phyloP scores from a whole-genome alignment of 2,888 invertebrate species.

The Aphidoletes aphidimyza region DNA sequence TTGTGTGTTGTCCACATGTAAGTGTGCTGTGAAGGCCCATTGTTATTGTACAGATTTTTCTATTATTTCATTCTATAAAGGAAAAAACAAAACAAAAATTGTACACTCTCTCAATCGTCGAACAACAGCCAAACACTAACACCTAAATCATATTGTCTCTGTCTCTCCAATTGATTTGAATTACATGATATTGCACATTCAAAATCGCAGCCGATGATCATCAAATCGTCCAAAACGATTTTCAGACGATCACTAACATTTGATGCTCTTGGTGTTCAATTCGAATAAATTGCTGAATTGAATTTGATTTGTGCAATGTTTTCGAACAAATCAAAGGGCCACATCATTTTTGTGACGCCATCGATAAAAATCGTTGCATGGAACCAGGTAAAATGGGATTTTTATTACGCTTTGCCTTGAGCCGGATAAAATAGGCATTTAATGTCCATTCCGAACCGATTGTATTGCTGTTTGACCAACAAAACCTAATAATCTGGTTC shows the following conservation, averaged over 20 bases:
- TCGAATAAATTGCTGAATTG: too few relatives aligned
- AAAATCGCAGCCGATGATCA: not conserved
- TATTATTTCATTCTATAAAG: slow-evolving; percentile 19
- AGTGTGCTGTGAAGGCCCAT: not conserved
- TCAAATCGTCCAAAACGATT: too few relatives aligned
- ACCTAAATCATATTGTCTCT: not conserved
- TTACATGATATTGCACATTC: slow-evolving; percentile 23
- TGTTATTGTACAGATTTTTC: slow-evolving; percentile 3
- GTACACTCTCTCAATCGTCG: too few relatives aligned
- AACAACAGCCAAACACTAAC: not conserved
- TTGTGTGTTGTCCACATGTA: not conserved
- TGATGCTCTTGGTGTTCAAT: too few relatives aligned
- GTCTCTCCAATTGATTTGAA: not conserved
- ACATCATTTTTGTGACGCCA: slow-evolving; percentile 43
- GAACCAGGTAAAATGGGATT: not conserved
- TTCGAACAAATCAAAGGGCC: not conserved
- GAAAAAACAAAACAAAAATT: not conserved
- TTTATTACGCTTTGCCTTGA: not conserved
- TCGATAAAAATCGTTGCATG: not conserved
- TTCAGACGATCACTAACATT: too few relatives aligned
- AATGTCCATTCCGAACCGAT: not conserved
- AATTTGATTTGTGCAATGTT: not conserved
- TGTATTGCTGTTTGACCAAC: slow-evolving; percentile 20
- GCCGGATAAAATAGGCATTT: not conserved
- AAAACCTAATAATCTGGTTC: slow-evolving; percentile 32